Conservation (phyloP, 2,113 vertebrate species). For the Apteryx mantelli region DNA sequence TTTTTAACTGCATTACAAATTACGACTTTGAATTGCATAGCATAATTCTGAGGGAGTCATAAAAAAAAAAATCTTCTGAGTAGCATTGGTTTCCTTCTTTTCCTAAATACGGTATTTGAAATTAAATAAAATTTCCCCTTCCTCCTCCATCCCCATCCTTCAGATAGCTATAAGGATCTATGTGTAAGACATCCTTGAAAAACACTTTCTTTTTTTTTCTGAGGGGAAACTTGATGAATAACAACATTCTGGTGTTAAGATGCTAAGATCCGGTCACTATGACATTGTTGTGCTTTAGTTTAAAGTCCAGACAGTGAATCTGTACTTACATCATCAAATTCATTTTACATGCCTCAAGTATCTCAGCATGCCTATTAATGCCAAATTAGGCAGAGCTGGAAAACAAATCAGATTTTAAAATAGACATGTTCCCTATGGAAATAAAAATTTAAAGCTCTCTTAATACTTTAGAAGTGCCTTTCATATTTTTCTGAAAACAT, state of each 20-base stretch:
- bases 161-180: not conserved
- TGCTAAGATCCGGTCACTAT: not conserved
- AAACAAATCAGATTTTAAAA: not conserved
- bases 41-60: not conserved
- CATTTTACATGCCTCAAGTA: slow-evolving; percentile 5
- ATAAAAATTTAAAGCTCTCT: not conserved
- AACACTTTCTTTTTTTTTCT: not conserved
- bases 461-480: not conserved
- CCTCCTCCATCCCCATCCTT: not conserved
- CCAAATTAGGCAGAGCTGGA: slow-evolving; percentile 1
- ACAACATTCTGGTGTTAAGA: slow-evolving; percentile 1
- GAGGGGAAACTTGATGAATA: not conserved
- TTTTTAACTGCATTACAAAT: not conserved
- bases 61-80: not conserved
- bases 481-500: not conserved
- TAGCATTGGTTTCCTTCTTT: not conserved
- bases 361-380: not conserved
- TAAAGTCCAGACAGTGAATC: not conserved
- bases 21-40: not conserved
- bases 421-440: not conserved
- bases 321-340: not conserved
- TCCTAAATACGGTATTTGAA: not conserved
- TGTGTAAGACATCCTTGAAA: not conserved
- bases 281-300: slow-evolving; percentile 4
- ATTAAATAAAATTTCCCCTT: not conserved